Percentiles rank a stretch among this genome's conserved stretches.
Conservation (phyloP, 2,888 invertebrate genomes). For the Caprella mutica region DNA sequence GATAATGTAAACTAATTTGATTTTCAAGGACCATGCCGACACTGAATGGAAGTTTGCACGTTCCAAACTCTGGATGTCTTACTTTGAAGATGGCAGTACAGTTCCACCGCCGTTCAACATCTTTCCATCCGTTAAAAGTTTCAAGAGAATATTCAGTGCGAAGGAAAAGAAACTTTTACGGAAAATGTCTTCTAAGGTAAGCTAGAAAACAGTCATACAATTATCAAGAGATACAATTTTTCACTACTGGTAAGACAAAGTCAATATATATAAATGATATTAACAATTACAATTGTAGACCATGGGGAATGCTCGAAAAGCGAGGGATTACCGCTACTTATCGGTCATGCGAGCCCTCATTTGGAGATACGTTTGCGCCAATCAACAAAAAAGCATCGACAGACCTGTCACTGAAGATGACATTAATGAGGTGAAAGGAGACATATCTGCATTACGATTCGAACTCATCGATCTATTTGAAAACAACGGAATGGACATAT, state of each 20-base stretch:
- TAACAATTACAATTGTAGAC: slow-evolving; percentile 16
- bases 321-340: slow-evolving; percentile 40
- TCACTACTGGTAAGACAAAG: too few relatives aligned
- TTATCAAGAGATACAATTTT: too few relatives aligned
- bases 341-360: slow-evolving; percentile 77
- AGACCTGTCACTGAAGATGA: slow-evolving; percentile 93
- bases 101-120: slow-evolving; percentile 89
- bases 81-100: slow-evolving; percentile 83
- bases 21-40: slow-evolving; percentile 77
- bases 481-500: slow-evolving; percentile 77
- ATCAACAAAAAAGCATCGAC: slow-evolving; percentile 77
- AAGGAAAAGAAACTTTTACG: slow-evolving; percentile 49
- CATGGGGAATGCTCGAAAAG: slow-evolving; percentile 40
- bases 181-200: slow-evolving; percentile 35
- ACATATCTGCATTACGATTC: slow-evolving; percentile 82
- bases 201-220: too few relatives aligned
- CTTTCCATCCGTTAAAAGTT: slow-evolving; percentile 71
- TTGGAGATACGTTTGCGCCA: slow-evolving; percentile 77
- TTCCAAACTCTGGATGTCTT: slow-evolving; percentile 87
- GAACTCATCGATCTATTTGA: slow-evolving; percentile 83
- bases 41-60: slow-evolving; percentile 95
- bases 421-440: slow-evolving; percentile 93
- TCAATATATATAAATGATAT: too few relatives aligned
- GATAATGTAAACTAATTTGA: too few relatives aligned
- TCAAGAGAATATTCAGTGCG: slow-evolving; percentile 41